phyloP scores from a whole-genome alignment of 2,113 vertebrate genomes.

The Podilymbus podiceps region DNA sequence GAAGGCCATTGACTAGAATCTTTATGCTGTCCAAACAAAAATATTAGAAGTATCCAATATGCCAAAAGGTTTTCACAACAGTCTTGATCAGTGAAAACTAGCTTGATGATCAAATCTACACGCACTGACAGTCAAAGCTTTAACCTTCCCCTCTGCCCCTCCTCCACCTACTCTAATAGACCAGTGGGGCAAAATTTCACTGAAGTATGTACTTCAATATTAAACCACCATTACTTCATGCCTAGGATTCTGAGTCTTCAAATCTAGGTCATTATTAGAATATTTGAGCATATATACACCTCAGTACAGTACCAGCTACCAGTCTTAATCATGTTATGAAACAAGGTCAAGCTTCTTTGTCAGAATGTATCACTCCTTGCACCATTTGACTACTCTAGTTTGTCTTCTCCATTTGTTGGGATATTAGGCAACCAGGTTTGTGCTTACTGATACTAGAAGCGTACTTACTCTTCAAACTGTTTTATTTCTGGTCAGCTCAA shows the following conservation, averaged over 20 bases:
- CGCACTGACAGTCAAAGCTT: neutral
- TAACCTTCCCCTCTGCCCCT: no score
- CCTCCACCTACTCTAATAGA: neutral
- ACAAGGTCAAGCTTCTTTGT: neutral
- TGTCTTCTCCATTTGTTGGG: accelerated
- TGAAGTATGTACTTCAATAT: accelerated
- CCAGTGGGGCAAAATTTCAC: neutral
- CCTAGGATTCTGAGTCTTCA: neutral
- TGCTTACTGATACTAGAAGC: neutral
- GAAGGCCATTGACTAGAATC: neutral
- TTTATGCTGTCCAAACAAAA: accelerated
- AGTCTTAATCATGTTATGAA: accelerated
- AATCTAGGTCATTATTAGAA: neutral
- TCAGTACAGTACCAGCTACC: neutral
- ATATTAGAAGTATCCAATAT: accelerated
- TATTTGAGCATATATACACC: neutral
- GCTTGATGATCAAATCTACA: no score
- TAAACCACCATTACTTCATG: no score
- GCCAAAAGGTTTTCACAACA: neutral
- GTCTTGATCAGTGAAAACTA: neutral
- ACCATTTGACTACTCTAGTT: no score
- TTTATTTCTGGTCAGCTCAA: neutral
- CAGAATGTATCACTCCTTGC: neutral
- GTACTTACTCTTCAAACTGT: neutral
- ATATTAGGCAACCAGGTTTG: neutral